phyloP scores from a whole-genome alignment of 2,113 vertebrate genomes.

The Stercorarius parasiticus region DNA sequence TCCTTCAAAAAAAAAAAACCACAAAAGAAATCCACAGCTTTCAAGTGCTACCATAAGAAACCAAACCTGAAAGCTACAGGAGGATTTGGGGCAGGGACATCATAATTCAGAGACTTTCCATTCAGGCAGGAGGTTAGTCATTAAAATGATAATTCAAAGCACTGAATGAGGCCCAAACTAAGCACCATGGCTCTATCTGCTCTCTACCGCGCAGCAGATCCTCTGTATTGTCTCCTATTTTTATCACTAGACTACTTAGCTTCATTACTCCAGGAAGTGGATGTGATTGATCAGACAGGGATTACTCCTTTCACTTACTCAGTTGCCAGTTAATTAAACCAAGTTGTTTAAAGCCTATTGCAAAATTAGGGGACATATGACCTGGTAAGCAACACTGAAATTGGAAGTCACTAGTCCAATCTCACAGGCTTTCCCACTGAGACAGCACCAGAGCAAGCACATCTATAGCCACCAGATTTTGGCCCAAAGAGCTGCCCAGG shows the following conservation, averaged over 20 bases:
- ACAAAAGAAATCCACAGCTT: background rate
- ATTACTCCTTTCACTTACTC: background rate
- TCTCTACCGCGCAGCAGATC: background rate
- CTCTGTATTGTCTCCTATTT: background rate
- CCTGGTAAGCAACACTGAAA: background rate
- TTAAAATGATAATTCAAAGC: conserved; percentile 31
- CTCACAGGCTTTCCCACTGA: background rate
- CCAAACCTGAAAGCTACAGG: background rate
- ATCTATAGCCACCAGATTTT: background rate
- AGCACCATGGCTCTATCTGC: background rate
- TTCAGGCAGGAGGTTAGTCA: background rate
- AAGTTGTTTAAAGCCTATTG: background rate
- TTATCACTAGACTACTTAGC: background rate
- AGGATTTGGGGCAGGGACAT: background rate
- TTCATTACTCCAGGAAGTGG: background rate
- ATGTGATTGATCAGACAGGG: background rate
- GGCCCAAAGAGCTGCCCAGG: background rate
- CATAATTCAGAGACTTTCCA: background rate
- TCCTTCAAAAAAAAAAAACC: background rate
- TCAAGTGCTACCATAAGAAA: background rate
- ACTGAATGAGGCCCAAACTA: background rate
- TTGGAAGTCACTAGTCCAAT: background rate
- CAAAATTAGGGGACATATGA: background rate
- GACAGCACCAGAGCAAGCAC: background rate
- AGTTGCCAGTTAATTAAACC: background rate